phyloP scores from a whole-genome alignment of 1,140 invertebrate genomes.

The Atta colombica region DNA sequence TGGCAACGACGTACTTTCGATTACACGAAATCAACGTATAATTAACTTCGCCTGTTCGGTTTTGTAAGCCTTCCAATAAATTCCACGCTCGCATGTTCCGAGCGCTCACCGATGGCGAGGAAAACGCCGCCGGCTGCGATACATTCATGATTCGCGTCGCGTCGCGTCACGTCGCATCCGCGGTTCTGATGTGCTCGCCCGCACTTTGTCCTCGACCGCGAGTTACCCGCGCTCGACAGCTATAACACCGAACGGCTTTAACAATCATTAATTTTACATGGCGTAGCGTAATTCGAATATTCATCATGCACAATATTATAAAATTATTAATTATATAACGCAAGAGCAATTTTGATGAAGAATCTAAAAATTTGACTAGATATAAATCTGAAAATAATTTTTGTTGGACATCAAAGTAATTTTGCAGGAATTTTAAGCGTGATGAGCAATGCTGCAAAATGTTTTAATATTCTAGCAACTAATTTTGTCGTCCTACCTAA shows the following conservation, averaged over 20 bases:
- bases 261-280: conserved; percentile 27
- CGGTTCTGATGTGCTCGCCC: not conserved
- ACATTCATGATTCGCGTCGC: conserved; percentile 13
- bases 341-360: too few relatives aligned
- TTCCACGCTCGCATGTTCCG: conserved; percentile 15
- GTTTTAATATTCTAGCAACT: too few relatives aligned
- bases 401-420: too few relatives aligned
- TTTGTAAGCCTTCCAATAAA: conserved; percentile 38
- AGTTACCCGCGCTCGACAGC: not conserved
- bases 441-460: too few relatives aligned
- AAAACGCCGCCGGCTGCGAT: not conserved
- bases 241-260: conserved; percentile 15
- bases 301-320: not conserved
- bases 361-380: too few relatives aligned
- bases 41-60: conserved; percentile 53
- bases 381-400: too few relatives aligned
- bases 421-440: too few relatives aligned
- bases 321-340: too few relatives aligned
- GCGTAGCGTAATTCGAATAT: not conserved
- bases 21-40: conserved; percentile 55
- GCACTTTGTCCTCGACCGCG: conserved; percentile 37
- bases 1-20: conserved; percentile 23
- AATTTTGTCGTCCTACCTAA: too few relatives aligned
- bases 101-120: not conserved
- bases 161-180: not conserved